Evolutionary conservation across 2,797 vertebrate genomes (phyloP).

Genomic region (Bryconaethiops microstoma): DNA sequence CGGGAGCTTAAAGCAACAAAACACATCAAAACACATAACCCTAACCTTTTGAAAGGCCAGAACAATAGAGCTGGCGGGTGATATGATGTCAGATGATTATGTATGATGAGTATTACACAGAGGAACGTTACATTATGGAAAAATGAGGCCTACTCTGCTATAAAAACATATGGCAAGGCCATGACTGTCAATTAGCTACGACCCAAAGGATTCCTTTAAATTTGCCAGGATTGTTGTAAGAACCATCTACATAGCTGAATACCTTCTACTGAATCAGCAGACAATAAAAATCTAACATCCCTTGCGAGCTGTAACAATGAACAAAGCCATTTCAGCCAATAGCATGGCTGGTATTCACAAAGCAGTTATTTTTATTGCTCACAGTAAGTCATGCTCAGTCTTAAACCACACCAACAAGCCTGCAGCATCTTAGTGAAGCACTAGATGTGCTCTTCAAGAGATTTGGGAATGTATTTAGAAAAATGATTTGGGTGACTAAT

Average conservation of each 20-base stretch:
- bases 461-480: no score
- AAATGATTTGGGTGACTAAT: no score
- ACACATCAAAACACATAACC: no score
- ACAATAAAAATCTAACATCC: not conserved
- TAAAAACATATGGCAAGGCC: slow-evolving; percentile 39
- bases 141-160: slow-evolving; percentile 3
- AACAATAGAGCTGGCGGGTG: slow-evolving; percentile 61
- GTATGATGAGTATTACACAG: slow-evolving; percentile 59
- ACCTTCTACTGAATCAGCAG: not conserved
- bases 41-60: slow-evolving; percentile 41
- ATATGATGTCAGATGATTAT: slow-evolving; percentile 66
- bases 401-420: no score
- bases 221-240: not conserved
- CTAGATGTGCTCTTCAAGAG: no score
- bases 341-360: no score
- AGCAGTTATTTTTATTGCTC: no score
- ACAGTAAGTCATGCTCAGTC: no score
- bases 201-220: slow-evolving; percentile 1
- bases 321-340: no score
- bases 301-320: no score
- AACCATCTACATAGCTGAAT: not conserved
- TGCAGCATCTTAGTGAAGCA: no score
- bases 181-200: not conserved
- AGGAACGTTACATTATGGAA: not conserved
- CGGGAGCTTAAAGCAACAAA: slow-evolving; percentile 49